A percentile compares a stretch with the other conserved stretches of the same genome.
Evolutionary conservation across 2,113 vertebrate genomes (phyloP).

Genomic region (Scomber japonicus): DNA sequence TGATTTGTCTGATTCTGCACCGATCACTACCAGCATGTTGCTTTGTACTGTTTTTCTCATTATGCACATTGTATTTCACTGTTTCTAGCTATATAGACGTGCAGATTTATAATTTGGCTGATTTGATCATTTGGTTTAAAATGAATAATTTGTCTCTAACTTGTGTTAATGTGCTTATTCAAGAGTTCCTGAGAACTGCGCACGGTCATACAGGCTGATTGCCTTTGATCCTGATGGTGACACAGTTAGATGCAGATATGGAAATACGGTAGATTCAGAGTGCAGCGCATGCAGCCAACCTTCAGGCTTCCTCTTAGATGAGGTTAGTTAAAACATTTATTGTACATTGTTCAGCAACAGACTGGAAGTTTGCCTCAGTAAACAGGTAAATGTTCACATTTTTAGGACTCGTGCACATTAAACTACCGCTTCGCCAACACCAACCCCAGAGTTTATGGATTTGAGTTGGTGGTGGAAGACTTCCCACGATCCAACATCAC

Average conservation of each 20-base stretch:
- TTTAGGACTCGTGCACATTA: constrained; percentile 63
- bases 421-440: not conserved
- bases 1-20: too few relatives aligned
- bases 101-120: not conserved
- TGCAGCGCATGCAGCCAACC: constrained; percentile 51
- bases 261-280: not conserved
- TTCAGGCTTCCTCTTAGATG: constrained; percentile 64
- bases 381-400: not conserved
- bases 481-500: constrained; percentile 49
- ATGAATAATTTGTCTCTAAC: not conserved
- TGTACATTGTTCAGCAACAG: not conserved
- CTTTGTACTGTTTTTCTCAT: too few relatives aligned
- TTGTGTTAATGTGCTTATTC: not conserved
- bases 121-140: not conserved
- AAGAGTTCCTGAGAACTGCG: constrained; percentile 83
- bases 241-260: constrained; percentile 75
- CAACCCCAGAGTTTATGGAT: not conserved
- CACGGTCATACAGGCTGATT: constrained; percentile 67
- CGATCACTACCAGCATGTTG: too few relatives aligned
- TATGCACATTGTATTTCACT: too few relatives aligned
- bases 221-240: constrained; percentile 80
- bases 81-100: too few relatives aligned
- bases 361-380: not conserved
- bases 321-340: constrained; percentile 51
- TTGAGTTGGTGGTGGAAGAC: constrained; percentile 75